A percentile compares a stretch with the other conserved stretches of the same genome.
These are phyloP conservation scores for Reinhardtius hippoglossoides DNA, from an alignment of 2,113 vertebrate genomes.

Conservation along the genomic window DNA sequence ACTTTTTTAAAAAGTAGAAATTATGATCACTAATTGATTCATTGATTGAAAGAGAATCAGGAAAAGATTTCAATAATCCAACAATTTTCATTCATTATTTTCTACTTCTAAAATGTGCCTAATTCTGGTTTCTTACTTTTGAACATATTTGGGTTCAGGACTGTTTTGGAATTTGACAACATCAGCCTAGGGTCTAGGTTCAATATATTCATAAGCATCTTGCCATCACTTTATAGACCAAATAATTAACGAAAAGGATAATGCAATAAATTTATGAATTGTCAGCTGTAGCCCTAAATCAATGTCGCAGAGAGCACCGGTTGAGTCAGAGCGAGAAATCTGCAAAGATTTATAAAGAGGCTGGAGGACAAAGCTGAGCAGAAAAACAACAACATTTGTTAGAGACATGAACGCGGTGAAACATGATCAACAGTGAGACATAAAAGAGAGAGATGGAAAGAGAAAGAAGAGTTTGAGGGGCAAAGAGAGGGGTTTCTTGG, in stretches of 20 bases:
- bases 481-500: conserved; percentile 17
- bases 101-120: too few relatives aligned
- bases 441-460: neutral
- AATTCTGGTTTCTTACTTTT: neutral
- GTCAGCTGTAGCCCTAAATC: neutral
- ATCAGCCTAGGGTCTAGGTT: too few relatives aligned
- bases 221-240: neutral
- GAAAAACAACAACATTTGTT: neutral
- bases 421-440: conserved; percentile 5
- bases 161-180: too few relatives aligned
- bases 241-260: neutral
- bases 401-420: neutral
- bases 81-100: neutral
- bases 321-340: neutral
- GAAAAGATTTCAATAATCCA: neutral
- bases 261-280: neutral
- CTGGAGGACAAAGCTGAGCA: neutral
- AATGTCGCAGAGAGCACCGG: neutral
- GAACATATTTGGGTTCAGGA: neutral
- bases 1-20: neutral
- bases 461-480: conserved; percentile 4
- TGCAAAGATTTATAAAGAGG: neutral
- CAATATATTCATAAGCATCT: too few relatives aligned
- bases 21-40: neutral
- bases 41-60: neutral